Evolutionary conservation across 2,888 invertebrate species (phyloP), one percentile per base, ranked within the genome.

Genomic region (Chesias legatella): DNA sequence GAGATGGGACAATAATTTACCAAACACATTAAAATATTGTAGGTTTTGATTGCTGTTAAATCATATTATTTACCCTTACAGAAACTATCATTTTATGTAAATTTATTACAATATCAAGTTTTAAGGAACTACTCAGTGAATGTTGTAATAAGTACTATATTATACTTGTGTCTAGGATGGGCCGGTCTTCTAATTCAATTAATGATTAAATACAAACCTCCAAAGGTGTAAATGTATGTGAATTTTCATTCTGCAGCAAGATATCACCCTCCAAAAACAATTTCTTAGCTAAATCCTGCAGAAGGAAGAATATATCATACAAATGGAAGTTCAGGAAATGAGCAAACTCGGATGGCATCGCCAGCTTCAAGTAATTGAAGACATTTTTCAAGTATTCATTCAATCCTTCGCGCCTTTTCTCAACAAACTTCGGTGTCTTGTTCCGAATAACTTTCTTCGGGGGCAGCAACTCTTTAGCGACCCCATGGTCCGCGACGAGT

Each of bases 401-500:
- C 25, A 98, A 83, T 8, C 93, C 95, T 50, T 91, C 89, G 43
- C 95, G 91, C 36, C 98, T 90, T 62, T 93, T 94, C 66, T 95
- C 95, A 1, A 99, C 90, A 71, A 99, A 98, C 39, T 92, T 89
- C 0, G 95, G 95, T 51, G 95, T 94, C 76, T 94, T 95, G 68
- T 97, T 98, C 1, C 98, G 94, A 60, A 98, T 93, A 2, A 96
- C 90, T 84, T 97, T 98, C 79, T 99, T 98, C 0, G 97, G 97
- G 7, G 98, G 98, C 8, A 98, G 81, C 43, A 96, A 89, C 61
- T 95, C 95, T 70, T 94, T 95, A 5, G 94, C 92, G 2, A 96
- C 91, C 33, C 94, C 94, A 77, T 95, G 94, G 60, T 95, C 94
- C 1, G 89, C 74, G 0, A 95, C 93, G n/a, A 98, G 88, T 67